phyloP scores from a whole-genome alignment of 2,797 vertebrate genomes.

The Distichodus sexfasciatus region DNA sequence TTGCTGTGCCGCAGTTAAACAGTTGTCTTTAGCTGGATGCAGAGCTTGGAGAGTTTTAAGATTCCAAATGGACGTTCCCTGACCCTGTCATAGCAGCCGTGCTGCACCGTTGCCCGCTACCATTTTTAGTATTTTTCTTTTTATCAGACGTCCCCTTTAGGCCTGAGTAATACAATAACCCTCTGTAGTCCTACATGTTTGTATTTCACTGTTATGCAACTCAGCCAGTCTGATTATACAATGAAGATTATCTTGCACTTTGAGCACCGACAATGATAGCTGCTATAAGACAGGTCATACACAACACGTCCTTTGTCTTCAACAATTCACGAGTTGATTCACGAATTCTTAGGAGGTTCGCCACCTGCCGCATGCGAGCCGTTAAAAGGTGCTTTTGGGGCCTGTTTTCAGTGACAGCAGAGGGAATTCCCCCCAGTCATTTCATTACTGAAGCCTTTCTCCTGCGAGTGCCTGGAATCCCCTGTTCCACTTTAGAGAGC shows the following conservation, averaged over 20 bases:
- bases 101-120: too few relatives aligned
- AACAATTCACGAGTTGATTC: neutral
- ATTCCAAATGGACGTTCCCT: too few relatives aligned
- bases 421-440: conserved; percentile 37
- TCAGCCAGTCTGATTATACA: conserved; percentile 30
- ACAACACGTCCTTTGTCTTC: conserved; percentile 17
- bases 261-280: conserved; percentile 20
- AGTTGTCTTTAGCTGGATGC: too few relatives aligned
- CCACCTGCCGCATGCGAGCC: neutral
- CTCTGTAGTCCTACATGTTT: neutral
- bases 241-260: conserved; percentile 37
- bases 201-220: conserved; percentile 29
- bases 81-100: too few relatives aligned
- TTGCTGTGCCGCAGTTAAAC: too few relatives aligned
- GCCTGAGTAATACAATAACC: conserved; percentile 17
- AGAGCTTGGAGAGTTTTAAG: too few relatives aligned
- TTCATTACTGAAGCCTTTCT: conserved; percentile 11
- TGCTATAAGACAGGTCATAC: neutral
- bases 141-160: conserved; percentile 11
- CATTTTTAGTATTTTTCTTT: neutral
- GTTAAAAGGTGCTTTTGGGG: conserved; percentile 27
- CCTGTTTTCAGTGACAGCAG: neutral
- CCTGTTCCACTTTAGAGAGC: conserved; percentile 35
- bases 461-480: conserved; percentile 39
- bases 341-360: neutral